Evolutionary conservation across 2,113 vertebrate species (phyloP).

Genomic region (Lipophrys pholis): DNA sequence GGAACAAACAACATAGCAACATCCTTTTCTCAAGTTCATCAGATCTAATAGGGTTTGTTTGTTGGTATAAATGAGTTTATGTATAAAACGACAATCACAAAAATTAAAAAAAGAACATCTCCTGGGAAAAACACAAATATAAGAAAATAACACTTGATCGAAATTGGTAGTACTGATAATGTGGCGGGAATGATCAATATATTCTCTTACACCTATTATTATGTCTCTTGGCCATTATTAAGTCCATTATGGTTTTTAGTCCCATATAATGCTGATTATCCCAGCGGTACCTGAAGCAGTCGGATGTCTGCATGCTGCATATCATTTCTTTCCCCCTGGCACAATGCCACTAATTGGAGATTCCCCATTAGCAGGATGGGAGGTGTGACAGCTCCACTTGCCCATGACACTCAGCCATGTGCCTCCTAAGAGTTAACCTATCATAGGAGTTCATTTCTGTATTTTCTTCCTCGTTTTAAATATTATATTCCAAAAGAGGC

Average conservation of each 20-base stretch:
- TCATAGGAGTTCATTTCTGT: conserved; percentile 3
- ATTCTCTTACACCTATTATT: not conserved
- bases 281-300: conserved; percentile 9
- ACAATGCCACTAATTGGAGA: conserved; percentile 48
- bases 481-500: not conserved
- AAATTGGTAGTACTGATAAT: not conserved
- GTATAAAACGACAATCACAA: too few species aligned
- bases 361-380: conserved; percentile 39
- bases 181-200: not conserved
- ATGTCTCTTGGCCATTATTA: not conserved
- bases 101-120: too few species aligned
- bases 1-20: too few species aligned
- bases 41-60: too few species aligned
- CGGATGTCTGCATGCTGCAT: conserved; percentile 7
- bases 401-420: conserved; percentile 12
- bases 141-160: too few species aligned
- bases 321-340: conserved; percentile 9
- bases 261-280: not conserved
- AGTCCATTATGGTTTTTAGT: not conserved
- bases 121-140: too few species aligned
- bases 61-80: too few species aligned
- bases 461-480: not conserved
- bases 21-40: too few species aligned
- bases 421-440: conserved; percentile 2
- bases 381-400: conserved; percentile 34